phyloP scores from a whole-genome alignment of 2,797 vertebrate species.

The Psittacula derbiana region DNA sequence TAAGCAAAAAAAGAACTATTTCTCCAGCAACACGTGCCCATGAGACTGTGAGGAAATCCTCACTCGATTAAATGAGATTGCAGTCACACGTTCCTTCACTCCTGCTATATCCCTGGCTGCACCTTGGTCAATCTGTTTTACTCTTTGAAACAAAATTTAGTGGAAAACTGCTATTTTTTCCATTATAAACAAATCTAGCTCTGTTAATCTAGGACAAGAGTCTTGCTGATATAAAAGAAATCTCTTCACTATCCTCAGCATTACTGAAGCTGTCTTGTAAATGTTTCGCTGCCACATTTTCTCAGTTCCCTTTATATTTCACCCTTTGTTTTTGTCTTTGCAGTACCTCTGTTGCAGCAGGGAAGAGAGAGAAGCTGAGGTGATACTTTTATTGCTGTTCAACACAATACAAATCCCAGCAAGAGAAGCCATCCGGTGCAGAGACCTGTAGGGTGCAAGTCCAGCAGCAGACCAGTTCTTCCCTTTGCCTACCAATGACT shows the following conservation, averaged over 20 bases:
- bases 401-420: slow-evolving; percentile 1
- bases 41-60: neutral
- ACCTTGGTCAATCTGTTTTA: neutral
- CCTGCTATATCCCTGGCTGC: neutral
- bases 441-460: neutral
- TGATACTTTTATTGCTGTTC: neutral
- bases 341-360: neutral
- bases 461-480: neutral
- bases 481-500: slow-evolving; percentile 35
- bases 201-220: neutral
- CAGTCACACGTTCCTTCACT: neutral
- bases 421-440: neutral
- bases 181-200: neutral
- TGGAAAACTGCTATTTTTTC: neutral
- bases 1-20: neutral
- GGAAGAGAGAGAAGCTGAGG: neutral
- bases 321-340: neutral
- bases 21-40: neutral
- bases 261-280: neutral
- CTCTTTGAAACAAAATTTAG: neutral
- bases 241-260: neutral
- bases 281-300: neutral
- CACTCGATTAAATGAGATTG: neutral
- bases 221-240: neutral
- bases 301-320: neutral